Evolutionary conservation across 2,797 vertebrate species (phyloP).

Genomic region (Sebastes itinus): DNA sequence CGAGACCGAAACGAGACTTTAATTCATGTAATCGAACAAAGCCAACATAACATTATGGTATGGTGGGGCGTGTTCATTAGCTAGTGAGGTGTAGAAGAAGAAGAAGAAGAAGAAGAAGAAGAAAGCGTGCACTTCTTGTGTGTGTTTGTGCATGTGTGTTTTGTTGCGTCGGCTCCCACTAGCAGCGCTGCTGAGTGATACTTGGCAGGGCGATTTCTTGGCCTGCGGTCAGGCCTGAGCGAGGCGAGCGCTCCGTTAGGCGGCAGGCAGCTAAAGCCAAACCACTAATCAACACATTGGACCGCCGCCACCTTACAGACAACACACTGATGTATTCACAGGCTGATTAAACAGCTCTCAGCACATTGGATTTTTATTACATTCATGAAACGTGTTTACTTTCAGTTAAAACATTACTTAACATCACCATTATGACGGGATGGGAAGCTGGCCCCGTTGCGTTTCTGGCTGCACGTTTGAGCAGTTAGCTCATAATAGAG

Average conservation of each 20-base stretch:
- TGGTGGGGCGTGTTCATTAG: constrained; percentile 29
- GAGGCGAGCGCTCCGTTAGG: constrained; percentile 70
- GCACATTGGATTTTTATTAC: constrained; percentile 81
- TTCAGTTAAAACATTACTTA: constrained; percentile 79
- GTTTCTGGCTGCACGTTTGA: constrained; percentile 35
- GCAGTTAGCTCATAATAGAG: constrained; percentile 55
- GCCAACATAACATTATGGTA: constrained; percentile 46
- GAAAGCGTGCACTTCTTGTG: constrained; percentile 24
- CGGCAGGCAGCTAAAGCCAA: constrained; percentile 73
- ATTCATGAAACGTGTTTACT: constrained; percentile 78
- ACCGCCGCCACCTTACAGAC: constrained; percentile 69
- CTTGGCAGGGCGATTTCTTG: constrained; percentile 79
- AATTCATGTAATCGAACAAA: constrained; percentile 55
- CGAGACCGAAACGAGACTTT: constrained; percentile 48
- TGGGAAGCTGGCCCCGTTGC: constrained; percentile 58
- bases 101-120: constrained; percentile 23
- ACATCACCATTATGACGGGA: constrained; percentile 71
- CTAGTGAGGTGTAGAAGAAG: constrained; percentile 26
- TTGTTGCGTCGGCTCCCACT: constrained; percentile 51
- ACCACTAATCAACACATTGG: constrained; percentile 81
- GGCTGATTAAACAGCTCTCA: constrained; percentile 80
- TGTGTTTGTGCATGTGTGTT: constrained; percentile 54
- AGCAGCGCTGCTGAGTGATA: constrained; percentile 79
- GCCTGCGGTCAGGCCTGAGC: constrained; percentile 76
- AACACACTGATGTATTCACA: constrained; percentile 75